These are phyloP conservation scores for Girardinus metallicus DNA, from an alignment of 2,797 vertebrate genomes.

Conservation along the genomic window DNA sequence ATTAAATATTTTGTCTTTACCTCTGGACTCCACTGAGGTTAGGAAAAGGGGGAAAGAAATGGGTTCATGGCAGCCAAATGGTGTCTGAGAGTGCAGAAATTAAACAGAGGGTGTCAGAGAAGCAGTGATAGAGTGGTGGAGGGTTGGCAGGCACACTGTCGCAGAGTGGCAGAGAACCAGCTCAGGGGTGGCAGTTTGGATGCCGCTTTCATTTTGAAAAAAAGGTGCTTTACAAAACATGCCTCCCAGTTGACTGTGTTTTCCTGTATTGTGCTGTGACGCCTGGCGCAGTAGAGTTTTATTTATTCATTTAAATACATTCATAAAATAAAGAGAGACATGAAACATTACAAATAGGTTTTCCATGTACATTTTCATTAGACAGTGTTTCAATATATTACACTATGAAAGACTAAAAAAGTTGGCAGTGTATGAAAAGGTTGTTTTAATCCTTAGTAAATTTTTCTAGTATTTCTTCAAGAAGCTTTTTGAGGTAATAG, in stretches of 20 bases:
- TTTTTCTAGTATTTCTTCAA: background rate
- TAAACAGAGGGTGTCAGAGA: conserved; percentile 31
- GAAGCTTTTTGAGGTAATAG: background rate
- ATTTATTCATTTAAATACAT: conserved; percentile 21
- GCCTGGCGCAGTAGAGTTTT: background rate
- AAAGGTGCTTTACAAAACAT: conserved; percentile 32
- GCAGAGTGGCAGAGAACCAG: conserved; percentile 40
- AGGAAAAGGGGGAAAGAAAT: conserved; percentile 7
- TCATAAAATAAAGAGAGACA: background rate
- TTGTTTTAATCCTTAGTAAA: background rate
- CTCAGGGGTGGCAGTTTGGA: conserved; percentile 34
- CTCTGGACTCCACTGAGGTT: background rate
- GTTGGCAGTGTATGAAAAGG: background rate
- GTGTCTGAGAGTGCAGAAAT: conserved; percentile 37
- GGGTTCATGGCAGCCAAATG: conserved; percentile 21
- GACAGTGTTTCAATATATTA: conserved; percentile 1
- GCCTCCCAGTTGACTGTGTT: conserved; percentile 21
- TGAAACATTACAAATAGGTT: conserved; percentile 3
- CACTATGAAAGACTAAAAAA: conserved; percentile 21
- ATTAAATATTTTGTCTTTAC: background rate
- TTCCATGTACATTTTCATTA: background rate
- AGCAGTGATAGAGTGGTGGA: conserved; percentile 36
- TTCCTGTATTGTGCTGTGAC: conserved; percentile 21
- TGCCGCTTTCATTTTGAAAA: conserved; percentile 22
- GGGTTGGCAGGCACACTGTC: conserved; percentile 37